phyloP scores from a whole-genome alignment of 2,797 vertebrate genomes.

The Mastacembelus armatus region DNA sequence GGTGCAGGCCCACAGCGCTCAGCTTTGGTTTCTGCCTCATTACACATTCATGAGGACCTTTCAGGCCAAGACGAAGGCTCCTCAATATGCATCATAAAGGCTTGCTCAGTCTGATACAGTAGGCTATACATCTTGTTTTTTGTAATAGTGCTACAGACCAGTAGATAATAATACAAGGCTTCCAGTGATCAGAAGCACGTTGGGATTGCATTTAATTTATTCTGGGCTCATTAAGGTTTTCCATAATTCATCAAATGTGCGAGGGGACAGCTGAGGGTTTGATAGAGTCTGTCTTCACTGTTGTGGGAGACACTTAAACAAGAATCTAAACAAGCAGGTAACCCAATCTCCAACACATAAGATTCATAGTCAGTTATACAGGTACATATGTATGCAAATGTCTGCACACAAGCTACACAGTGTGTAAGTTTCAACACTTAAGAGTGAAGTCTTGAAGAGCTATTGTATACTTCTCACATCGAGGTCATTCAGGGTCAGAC shows the following conservation, averaged over 20 bases:
- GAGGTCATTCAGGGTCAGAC: background rate
- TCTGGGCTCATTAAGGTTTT: conserved; percentile 33
- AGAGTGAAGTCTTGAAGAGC: background rate
- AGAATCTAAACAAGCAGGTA: conserved; percentile 51
- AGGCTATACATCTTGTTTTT: background rate
- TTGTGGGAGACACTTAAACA: conserved; percentile 62
- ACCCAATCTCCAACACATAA: conserved; percentile 32
- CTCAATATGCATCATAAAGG: conserved; percentile 37
- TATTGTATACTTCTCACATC: background rate
- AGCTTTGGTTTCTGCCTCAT: conserved; percentile 80
- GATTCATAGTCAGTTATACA: conserved; percentile 28
- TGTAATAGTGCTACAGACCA: background rate
- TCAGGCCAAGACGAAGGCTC: conserved; percentile 13
- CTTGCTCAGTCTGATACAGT: background rate
- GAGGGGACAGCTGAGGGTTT: background rate
- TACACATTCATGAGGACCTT: conserved; percentile 77
- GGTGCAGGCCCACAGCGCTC: conserved; percentile 50
- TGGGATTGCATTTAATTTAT: background rate
- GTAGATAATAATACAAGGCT: background rate
- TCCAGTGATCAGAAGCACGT: background rate
- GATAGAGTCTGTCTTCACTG: conserved; percentile 53
- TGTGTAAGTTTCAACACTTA: background rate
- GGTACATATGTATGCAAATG: background rate
- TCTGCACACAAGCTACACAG: conserved; percentile 10
- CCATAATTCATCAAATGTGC: conserved; percentile 50